Percentiles rank a stretch among this genome's conserved stretches.
phyloP scores from a whole-genome alignment of 2,888 invertebrate genomes.

The Drosophila tripunctata region DNA sequence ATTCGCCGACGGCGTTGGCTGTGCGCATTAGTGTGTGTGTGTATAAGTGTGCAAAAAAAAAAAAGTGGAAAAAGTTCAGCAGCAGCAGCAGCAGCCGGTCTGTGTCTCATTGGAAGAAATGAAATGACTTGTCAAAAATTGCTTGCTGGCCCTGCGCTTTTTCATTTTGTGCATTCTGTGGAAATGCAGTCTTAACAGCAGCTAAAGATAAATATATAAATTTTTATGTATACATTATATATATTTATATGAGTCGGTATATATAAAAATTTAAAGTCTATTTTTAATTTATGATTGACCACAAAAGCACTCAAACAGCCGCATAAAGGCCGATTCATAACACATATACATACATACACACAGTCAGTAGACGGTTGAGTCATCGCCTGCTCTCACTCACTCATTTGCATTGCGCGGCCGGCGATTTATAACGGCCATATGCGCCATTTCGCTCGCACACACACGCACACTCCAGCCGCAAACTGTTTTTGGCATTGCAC shows the following conservation, averaged over 20 bases:
- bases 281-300: constrained; percentile 76
- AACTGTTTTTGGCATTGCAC: constrained; percentile 61
- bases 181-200: neutral
- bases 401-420: constrained; percentile 71
- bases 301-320: constrained; percentile 51
- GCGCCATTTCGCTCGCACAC: constrained; percentile 63
- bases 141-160: constrained; percentile 28
- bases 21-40: constrained; percentile 30
- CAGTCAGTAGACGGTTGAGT: constrained; percentile 65
- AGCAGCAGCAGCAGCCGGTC: constrained; percentile 70
- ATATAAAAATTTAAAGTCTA: constrained; percentile 60
- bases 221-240: too few relatives aligned
- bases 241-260: constrained; percentile 31
- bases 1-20: constrained; percentile 64
- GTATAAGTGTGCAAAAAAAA: constrained; percentile 68
- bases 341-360: constrained; percentile 40
- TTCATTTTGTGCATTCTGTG: constrained; percentile 3
- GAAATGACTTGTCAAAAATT: constrained; percentile 39
- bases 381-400: constrained; percentile 76
- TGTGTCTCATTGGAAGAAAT: constrained; percentile 39
- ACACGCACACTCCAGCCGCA: constrained; percentile 59
- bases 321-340: constrained; percentile 65
- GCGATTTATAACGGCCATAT: constrained; percentile 70
- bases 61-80: constrained; percentile 59
- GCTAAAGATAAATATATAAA: constrained; percentile 18